Evolutionary conservation across 2,888 invertebrate species (phyloP), one percentile per base, ranked within the genome.

Genomic region (Drosophila aldrichi): DNA sequence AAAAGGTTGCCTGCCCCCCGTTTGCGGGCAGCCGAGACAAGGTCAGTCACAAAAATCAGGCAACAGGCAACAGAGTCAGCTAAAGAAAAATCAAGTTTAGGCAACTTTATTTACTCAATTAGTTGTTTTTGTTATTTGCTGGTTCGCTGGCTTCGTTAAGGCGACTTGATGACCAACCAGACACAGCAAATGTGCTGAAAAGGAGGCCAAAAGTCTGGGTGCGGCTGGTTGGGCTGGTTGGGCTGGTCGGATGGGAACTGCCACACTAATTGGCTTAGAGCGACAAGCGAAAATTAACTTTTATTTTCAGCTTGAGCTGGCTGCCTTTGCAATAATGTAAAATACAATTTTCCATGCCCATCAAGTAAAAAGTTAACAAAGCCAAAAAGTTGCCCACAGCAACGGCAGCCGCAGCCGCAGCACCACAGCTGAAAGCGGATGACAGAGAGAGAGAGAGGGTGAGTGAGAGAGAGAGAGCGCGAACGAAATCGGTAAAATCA

Each of bases 261-360:
- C 72, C 81, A 67, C 84, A 86, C 86, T 86, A 86, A 86, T 86
- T 86, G 86, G 86, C 86, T 86, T 88, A 86, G 84, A 86, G 88
- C 88, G 88, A 86, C 86, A 86, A 86, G 84, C 87, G 86, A 86
- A 86, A 86, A 88, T 86, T 82, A 88, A 88, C 87, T 80, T 86
- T 88, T 85, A 81, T 87, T 87, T 83, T 81, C 70, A 70, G 62
- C 54, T 66, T 77, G 68, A 66, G 73, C 79, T 79, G 77, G 73
- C 79, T 79, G 77, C 70, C 74, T 69, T 60, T 78, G 68, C 70
- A 82, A 85, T 82, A 82, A 82, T 82, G 79, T 81, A 81, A 85
- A 82, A 82, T 77, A 81, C 59, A 82, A 82, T 83, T 81, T 82
- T 77, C 79, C 79, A 81, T 68, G 79, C 75, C 79, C 79, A 65